Percentiles rank a stretch among this genome's conserved stretches.
Evolutionary conservation across 2,888 invertebrate species (phyloP).

Genomic region (Sicus ferrugineus): DNA sequence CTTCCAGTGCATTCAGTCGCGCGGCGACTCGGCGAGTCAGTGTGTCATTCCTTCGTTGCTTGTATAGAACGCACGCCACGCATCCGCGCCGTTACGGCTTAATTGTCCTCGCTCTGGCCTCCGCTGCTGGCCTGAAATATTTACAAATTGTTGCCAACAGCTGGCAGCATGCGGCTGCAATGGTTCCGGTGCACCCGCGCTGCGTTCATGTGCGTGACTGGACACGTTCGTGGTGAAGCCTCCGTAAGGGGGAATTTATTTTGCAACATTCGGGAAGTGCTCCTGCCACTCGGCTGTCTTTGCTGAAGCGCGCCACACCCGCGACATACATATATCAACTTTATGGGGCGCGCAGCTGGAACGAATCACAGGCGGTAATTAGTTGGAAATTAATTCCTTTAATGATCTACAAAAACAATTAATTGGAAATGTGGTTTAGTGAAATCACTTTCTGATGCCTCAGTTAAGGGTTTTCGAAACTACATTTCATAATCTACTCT

Average conservation of each 20-base stretch:
- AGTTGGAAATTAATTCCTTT: background rate
- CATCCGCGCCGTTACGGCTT: constrained; percentile 1
- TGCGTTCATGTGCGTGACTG: background rate
- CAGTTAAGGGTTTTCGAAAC: too few species aligned
- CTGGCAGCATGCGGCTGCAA: background rate
- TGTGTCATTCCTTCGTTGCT: background rate
- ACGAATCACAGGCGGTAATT: background rate
- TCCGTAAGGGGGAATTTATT: background rate
- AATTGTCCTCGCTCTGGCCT: constrained; percentile 18
- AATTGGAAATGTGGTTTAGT: background rate
- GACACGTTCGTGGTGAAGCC: too few species aligned
- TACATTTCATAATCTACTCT: too few species aligned
- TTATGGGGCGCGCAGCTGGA: background rate
- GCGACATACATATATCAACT: background rate
- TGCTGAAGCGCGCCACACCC: background rate
- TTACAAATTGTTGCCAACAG: constrained; percentile 8
- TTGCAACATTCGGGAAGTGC: background rate
- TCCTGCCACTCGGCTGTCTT: background rate
- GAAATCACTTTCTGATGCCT: too few species aligned
- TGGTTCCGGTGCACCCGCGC: background rate
- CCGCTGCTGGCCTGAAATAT: constrained; percentile 14
- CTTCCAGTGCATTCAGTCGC: background rate
- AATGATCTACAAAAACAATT: constrained; percentile 1
- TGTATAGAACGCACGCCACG: background rate
- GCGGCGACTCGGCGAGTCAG: background rate